Percentiles rank a stretch among this genome's conserved stretches.
These are phyloP conservation scores for Gambelia wislizenii DNA, from an alignment of 2,797 vertebrate genomes.

Conservation along the genomic window DNA sequence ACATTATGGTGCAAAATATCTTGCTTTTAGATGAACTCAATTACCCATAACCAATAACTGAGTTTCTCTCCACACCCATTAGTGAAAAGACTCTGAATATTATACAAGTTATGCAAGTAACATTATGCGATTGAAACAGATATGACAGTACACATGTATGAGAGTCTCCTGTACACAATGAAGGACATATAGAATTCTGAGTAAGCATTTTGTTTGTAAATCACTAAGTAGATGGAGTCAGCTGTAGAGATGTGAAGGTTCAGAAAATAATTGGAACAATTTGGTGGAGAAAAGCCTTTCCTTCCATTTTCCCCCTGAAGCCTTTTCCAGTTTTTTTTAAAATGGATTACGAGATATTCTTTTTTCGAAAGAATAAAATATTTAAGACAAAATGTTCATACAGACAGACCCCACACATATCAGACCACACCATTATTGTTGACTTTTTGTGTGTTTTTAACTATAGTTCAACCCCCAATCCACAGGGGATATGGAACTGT, in stretches of 20 bases:
- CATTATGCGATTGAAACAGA: not conserved
- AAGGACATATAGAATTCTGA: not conserved
- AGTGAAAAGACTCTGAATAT: not conserved
- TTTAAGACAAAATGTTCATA: too few species aligned
- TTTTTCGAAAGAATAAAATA: too few species aligned
- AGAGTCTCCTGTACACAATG: not conserved
- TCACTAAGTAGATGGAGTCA: conserved; percentile 5
- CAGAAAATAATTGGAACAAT: too few species aligned
- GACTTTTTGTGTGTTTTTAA: too few species aligned
- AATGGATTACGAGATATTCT: too few species aligned
- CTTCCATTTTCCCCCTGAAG: too few species aligned
- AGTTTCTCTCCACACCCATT: not conserved
- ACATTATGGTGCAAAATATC: not conserved
- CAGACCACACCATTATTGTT: too few species aligned
- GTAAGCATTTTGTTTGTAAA: not conserved
- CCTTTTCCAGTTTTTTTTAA: too few species aligned
- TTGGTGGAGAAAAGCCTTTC: too few species aligned
- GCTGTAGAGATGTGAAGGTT: not conserved
- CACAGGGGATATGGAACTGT: too few species aligned
- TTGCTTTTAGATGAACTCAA: not conserved
- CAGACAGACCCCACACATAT: too few species aligned
- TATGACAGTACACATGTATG: not conserved
- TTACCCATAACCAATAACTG: not conserved
- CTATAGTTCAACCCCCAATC: too few species aligned
- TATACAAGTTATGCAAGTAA: not conserved